Base-by-base conservation (phyloP, 2,888 invertebrate species). In the Ectropis crepuscularia region DNA sequence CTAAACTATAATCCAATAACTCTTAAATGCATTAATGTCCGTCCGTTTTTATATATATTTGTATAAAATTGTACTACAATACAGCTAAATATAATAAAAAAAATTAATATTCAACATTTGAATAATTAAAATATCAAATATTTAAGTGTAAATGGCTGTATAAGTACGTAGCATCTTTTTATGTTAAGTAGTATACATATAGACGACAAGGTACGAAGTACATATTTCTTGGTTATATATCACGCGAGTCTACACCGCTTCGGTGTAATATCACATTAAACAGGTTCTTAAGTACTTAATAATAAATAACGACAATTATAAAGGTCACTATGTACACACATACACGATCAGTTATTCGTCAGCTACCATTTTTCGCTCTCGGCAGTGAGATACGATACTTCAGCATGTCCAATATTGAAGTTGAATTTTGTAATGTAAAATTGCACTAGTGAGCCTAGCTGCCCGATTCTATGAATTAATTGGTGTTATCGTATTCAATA, bases 11-110 rank as follows among this genome's bases (percentile, higher is more conserved):
- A 28, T 28, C 55, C n/a, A 60, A 51, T 47, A 60, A 59, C 57
- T 49, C 53, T 57, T 69, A 72, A 69, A 71, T 69, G 67, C 68
- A 66, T 63, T 67, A n/a, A 58, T 68, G 60, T 61, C 58, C 47
- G 47, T 60, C 41, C 37, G 8, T 48, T 59, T 59, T 49, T 8
- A 53, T 9, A 53, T 8, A 53, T 9, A 53, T 12, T 16, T 43
- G 9, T 68, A 60, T 54, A 57, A 49, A 49, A 67, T 57, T 67
- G 57, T 71, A 71, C 63, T 65, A 53, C 61, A 67, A 67, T 53
- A 63, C 41, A 50, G 37, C 53, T 68, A 67, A 58, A n/a, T 46
- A 8, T 51, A 28, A 61, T 51, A 64, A 60, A 64, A 57, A n/a
- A 48, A 53, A 45, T 47, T 38, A 42, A 51, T 48, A 59, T 67